Conservation (phyloP, 1,140 invertebrate species). For the Cotesia glomerata region DNA sequence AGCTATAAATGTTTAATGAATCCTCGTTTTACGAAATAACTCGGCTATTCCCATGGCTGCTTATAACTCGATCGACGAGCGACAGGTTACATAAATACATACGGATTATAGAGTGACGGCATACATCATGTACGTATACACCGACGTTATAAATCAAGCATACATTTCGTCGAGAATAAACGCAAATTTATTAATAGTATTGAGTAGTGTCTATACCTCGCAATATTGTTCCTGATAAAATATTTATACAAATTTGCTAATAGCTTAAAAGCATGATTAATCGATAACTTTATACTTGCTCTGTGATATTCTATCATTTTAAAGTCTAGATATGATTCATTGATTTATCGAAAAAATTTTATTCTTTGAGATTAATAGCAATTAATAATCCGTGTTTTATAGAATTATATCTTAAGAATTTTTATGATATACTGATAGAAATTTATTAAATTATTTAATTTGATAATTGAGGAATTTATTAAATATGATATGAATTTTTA, state of each 20-base stretch:
- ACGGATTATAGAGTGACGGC: slow-evolving; percentile 13
- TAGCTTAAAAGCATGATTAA: not conserved
- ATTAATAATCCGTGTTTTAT: no score
- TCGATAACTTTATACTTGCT: not conserved
- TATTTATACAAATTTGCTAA: not conserved
- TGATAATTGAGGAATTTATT: no score
- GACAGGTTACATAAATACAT: slow-evolving; percentile 18
- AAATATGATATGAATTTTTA: no score
- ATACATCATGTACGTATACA: slow-evolving; percentile 4
- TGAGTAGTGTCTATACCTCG: not conserved
- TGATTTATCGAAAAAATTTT: no score
- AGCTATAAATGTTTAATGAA: not conserved
- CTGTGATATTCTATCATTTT: not conserved
- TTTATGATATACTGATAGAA: no score
- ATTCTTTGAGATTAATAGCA: no score
- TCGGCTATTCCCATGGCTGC: not conserved
- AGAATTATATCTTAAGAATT: no score
- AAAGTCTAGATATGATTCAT: no score
- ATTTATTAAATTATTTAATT: no score
- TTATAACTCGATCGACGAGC: slow-evolving; percentile 8
- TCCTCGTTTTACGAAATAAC: not conserved
- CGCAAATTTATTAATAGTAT: slow-evolving; percentile 22
- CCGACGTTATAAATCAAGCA: not conserved
- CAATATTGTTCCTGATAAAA: not conserved
- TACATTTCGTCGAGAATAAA: slow-evolving; percentile 22